Percentiles rank a stretch among this genome's conserved stretches.
These are phyloP conservation scores for Camponotus vicinus DNA, from an alignment of 1,140 invertebrate genomes.

Conservation along the genomic window DNA sequence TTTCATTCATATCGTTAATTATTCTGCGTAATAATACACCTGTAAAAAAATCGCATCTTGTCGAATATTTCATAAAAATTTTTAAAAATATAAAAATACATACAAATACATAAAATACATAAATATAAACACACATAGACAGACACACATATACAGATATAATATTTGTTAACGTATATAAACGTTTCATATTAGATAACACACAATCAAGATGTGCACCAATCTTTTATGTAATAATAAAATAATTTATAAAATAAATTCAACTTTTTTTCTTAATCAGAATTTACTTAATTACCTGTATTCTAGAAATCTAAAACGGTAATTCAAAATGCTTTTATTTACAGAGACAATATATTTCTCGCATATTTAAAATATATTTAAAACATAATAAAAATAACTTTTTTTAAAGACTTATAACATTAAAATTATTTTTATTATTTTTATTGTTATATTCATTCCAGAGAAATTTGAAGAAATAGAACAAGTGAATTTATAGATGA, in stretches of 20 bases:
- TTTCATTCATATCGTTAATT: conserved; percentile 32
- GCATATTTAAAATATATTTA: neutral
- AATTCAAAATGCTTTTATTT: neutral
- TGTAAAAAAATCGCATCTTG: neutral
- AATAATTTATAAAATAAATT: neutral
- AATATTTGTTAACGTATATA: too few species aligned
- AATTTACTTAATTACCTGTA: too few species aligned
- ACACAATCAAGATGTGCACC: too few species aligned
- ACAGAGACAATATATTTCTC: neutral
- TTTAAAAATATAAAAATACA: neutral
- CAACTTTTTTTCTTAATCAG: neutral
- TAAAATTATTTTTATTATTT: neutral
- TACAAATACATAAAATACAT: neutral
- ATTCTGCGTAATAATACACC: conserved; percentile 26
- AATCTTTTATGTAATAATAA: neutral
- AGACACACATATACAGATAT: too few species aligned
- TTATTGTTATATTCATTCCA: neutral
- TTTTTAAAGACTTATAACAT: neutral
- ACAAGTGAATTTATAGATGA: neutral
- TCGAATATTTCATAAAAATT: neutral
- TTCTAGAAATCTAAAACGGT: neutral
- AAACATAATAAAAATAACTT: neutral
- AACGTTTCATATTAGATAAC: too few species aligned
- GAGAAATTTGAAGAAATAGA: neutral
- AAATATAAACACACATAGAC: too few species aligned